Percentiles rank a stretch among this genome's conserved stretches.
phyloP scores from a whole-genome alignment of 64 coral and sea anemone genomes.

The Porites lutea region DNA sequence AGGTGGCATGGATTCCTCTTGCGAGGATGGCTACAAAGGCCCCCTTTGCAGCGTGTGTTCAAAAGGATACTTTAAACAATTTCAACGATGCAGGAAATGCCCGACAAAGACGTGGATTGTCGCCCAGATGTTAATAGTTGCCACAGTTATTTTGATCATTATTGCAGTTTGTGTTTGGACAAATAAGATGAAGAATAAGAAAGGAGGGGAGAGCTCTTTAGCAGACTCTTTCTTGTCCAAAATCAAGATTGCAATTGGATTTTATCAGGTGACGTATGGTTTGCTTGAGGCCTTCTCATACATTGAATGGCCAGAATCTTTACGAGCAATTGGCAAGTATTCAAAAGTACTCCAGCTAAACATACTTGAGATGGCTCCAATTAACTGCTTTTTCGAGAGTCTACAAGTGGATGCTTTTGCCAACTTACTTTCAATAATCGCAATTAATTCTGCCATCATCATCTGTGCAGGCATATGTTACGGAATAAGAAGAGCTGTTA shows the following conservation, averaged over 20 bases:
- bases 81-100: conserved; percentile 12
- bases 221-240: conserved; percentile 27
- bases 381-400: conserved; percentile 9
- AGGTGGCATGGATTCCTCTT: background rate
- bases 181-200: background rate
- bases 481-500: background rate
- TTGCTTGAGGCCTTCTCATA: conserved; percentile 29
- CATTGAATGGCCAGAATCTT: conserved; percentile 9
- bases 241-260: conserved; percentile 39
- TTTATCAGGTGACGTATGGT: conserved; percentile 18
- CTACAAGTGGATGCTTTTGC: conserved; percentile 12
- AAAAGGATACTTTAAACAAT: background rate
- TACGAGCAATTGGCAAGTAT: conserved; percentile 11
- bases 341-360: conserved; percentile 9
- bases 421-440: conserved; percentile 27
- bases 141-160: background rate
- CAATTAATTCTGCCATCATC: background rate
- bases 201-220: background rate
- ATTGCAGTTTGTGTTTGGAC: conserved; percentile 11
- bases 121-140: conserved; percentile 5
- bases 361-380: conserved; percentile 12
- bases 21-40: conserved; percentile 4
- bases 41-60: conserved; percentile 23
- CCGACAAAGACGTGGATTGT: conserved; percentile 30
- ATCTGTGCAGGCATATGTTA: conserved; percentile 1